Conservation (phyloP, 2,797 vertebrate species). For the Rhabdomys pumilio region DNA sequence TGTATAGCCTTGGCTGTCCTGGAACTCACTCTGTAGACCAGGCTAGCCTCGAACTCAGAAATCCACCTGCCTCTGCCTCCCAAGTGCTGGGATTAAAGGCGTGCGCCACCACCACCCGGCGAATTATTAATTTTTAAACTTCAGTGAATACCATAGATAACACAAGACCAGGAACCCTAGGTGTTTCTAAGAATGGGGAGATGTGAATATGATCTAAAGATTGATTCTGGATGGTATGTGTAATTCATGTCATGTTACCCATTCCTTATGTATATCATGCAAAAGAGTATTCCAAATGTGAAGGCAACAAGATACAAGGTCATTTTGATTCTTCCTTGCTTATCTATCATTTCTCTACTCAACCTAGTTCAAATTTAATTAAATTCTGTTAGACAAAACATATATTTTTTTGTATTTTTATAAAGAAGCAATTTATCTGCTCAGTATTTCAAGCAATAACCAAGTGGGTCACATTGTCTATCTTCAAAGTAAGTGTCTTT, state of each 20-base stretch:
- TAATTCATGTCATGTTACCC: background rate
- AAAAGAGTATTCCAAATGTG: background rate
- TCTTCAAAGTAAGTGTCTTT: background rate
- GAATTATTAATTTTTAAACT: background rate
- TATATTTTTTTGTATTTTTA: slow-evolving; percentile 30
- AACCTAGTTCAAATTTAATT: slow-evolving; percentile 7
- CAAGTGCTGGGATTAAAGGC: too few relatives aligned
- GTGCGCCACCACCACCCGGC: too few relatives aligned
- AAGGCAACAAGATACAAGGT: background rate
- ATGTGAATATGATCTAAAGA: background rate
- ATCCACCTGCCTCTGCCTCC: too few relatives aligned
- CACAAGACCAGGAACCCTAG: background rate
- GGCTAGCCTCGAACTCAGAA: too few relatives aligned
- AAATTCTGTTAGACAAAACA: background rate
- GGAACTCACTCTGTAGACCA: too few relatives aligned
- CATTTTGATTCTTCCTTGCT: background rate
- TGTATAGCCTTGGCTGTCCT: too few relatives aligned
- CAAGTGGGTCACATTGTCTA: background rate
- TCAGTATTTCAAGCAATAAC: background rate
- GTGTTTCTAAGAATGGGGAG: background rate
- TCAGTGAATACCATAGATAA: background rate
- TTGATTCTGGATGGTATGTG: background rate
- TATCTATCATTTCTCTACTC: background rate
- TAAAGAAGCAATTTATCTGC: background rate
- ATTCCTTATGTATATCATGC: background rate